Percentiles rank a stretch among this genome's conserved stretches.
Conservation (phyloP, 2,888 invertebrate genomes). For the Unio pictorum region DNA sequence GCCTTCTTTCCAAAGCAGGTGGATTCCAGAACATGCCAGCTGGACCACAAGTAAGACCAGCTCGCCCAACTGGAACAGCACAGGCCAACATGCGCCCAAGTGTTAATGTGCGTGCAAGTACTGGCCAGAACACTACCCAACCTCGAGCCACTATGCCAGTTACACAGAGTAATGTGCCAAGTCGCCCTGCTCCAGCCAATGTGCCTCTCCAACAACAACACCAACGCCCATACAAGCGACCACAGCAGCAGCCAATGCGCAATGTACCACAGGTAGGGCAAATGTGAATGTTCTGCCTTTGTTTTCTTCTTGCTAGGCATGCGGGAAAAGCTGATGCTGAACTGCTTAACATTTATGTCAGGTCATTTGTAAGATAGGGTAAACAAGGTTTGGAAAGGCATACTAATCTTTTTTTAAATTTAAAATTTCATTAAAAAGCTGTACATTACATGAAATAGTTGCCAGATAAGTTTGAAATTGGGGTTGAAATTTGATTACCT, state of each 20-base stretch:
- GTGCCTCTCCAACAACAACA: slow-evolving; percentile 28
- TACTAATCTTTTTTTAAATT: too few species aligned
- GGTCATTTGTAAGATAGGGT: too few species aligned
- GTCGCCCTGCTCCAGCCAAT: slow-evolving; percentile 7
- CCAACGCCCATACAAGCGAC: slow-evolving; percentile 27
- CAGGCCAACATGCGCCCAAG: slow-evolving; percentile 60
- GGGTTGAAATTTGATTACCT: too few species aligned
- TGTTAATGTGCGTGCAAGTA: slow-evolving; percentile 83
- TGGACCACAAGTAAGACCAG: slow-evolving; percentile 32
- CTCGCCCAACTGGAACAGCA: slow-evolving; percentile 38
- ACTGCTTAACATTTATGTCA: too few species aligned
- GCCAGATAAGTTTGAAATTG: too few species aligned
- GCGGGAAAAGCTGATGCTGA: too few species aligned
- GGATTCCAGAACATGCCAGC: slow-evolving; percentile 50
- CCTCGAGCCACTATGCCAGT: slow-evolving; percentile 78
- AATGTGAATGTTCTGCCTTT: too few species aligned
- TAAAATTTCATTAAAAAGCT: too few species aligned
- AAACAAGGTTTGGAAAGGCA: too few species aligned
- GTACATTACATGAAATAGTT: too few species aligned
- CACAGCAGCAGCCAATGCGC: slow-evolving; percentile 14
- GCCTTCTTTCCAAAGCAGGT: slow-evolving; percentile 7
- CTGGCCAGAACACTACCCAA: slow-evolving; percentile 74
- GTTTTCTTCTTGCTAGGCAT: too few species aligned
- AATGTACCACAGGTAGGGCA: too few species aligned
- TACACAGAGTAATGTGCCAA: slow-evolving; percentile 35